Evolutionary conservation across 2,113 vertebrate species (phyloP).

Genomic region (Plotosus lineatus): DNA sequence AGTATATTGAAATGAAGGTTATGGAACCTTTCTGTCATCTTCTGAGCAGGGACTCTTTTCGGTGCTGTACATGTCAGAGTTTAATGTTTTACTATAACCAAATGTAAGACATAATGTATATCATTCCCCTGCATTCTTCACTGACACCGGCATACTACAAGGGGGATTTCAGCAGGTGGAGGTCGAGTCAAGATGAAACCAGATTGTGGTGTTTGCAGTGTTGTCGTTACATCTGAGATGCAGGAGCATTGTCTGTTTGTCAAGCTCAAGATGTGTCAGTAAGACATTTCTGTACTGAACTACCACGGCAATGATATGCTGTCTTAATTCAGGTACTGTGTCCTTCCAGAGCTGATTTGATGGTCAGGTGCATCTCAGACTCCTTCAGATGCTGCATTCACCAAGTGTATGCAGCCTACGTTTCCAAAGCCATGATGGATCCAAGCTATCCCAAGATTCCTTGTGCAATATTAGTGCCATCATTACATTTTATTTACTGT

Average conservation of each 20-base stretch:
- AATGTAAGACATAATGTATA: neutral
- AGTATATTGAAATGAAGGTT: neutral
- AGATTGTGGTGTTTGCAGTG: neutral
- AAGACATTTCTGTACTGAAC: neutral
- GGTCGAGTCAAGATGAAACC: constrained; percentile 5
- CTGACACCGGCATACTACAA: neutral
- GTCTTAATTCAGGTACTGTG: too few relatives aligned
- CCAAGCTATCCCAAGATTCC: too few relatives aligned
- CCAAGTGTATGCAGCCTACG: too few relatives aligned
- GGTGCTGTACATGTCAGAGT: neutral
- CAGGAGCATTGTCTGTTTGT: neutral
- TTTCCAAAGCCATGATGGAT: too few relatives aligned
- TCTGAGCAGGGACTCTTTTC: too few relatives aligned
- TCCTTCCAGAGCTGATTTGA: too few relatives aligned
- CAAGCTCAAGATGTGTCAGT: neutral
- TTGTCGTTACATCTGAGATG: neutral
- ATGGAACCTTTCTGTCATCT: neutral
- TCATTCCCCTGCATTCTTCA: neutral
- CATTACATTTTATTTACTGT: too few relatives aligned
- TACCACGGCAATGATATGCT: too few relatives aligned
- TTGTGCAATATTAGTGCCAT: too few relatives aligned
- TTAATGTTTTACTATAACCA: neutral
- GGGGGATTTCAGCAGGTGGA: constrained; percentile 1
- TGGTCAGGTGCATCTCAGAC: too few relatives aligned
- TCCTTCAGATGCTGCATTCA: too few relatives aligned